A percentile compares a stretch with the other conserved stretches of the same genome.
Evolutionary conservation across 2,888 invertebrate species (phyloP).

Genomic region (Eristalinus sepulchralis): DNA sequence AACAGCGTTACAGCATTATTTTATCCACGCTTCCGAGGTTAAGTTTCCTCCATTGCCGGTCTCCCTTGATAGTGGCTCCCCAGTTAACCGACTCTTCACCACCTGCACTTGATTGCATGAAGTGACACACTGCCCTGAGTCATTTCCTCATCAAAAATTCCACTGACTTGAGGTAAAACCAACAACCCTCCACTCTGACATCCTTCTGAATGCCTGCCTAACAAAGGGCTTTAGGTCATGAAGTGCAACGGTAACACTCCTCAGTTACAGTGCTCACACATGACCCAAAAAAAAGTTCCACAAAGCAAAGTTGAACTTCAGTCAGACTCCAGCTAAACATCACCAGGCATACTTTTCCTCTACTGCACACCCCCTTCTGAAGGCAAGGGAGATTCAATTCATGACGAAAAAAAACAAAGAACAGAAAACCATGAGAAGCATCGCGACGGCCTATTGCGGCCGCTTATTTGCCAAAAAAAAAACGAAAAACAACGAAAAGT

Average conservation of each 20-base stretch:
- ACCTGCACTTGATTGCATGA: conserved; percentile 18
- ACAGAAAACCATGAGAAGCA: conserved; percentile 8
- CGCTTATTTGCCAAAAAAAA: conserved; percentile 43
- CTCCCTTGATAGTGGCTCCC: too few relatives aligned
- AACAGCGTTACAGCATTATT: too few relatives aligned
- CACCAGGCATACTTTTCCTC: conserved; percentile 22
- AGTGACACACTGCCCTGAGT: conserved; percentile 11
- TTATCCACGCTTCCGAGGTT: too few relatives aligned
- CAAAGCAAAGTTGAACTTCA: conserved; percentile 43
- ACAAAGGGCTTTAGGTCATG: conserved; percentile 64
- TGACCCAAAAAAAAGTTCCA: background rate
- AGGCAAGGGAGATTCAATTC: conserved; percentile 28
- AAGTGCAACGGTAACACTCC: conserved; percentile 41
- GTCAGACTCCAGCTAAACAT: conserved; percentile 36
- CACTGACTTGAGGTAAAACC: background rate
- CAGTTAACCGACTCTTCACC: background rate
- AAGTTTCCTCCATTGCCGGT: too few relatives aligned
- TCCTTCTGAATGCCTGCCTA: conserved; percentile 18
- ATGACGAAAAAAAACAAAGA: too few relatives aligned
- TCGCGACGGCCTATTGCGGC: conserved; percentile 34
- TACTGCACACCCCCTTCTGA: conserved; percentile 31
- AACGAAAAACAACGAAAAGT: conserved; percentile 27
- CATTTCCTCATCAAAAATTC: conserved; percentile 34
- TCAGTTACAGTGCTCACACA: conserved; percentile 33
- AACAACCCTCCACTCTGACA: background rate